Conservation (phyloP, 2,797 vertebrate genomes). For the Pipistrellus nathusii region DNA sequence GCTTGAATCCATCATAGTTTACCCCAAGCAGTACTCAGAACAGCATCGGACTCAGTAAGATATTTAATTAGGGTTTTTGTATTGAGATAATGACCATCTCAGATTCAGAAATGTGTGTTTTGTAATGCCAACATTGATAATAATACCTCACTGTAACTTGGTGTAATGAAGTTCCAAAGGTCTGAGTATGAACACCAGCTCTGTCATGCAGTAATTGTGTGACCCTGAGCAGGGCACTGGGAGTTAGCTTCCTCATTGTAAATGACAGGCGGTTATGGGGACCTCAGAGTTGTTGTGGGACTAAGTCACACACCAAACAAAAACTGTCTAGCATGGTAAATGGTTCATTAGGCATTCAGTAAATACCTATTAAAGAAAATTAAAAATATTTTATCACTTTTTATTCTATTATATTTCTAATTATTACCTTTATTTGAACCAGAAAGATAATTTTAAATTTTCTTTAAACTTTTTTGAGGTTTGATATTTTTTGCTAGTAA, state of each 20-base stretch:
- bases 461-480: background rate
- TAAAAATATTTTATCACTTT: background rate
- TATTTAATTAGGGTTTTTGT: background rate
- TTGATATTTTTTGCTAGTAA: conserved; percentile 1
- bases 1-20: background rate
- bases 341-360: background rate
- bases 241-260: background rate
- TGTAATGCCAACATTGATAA: background rate
- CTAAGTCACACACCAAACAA: background rate
- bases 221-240: background rate
- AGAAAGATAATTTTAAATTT: background rate
- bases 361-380: background rate
- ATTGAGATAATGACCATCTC: background rate
- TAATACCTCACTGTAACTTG: background rate
- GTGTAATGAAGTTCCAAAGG: background rate
- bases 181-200: background rate
- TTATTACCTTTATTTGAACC: background rate
- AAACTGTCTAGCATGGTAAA: background rate
- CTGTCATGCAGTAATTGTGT: background rate
- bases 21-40: background rate
- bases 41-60: background rate
- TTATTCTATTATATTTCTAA: background rate
- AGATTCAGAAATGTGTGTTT: background rate
- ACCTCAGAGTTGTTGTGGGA: background rate
- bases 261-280: background rate